Percentiles rank a stretch among this genome's conserved stretches.
phyloP scores from a whole-genome alignment of 2,888 invertebrate species.

The Eupithecia tripunctaria region DNA sequence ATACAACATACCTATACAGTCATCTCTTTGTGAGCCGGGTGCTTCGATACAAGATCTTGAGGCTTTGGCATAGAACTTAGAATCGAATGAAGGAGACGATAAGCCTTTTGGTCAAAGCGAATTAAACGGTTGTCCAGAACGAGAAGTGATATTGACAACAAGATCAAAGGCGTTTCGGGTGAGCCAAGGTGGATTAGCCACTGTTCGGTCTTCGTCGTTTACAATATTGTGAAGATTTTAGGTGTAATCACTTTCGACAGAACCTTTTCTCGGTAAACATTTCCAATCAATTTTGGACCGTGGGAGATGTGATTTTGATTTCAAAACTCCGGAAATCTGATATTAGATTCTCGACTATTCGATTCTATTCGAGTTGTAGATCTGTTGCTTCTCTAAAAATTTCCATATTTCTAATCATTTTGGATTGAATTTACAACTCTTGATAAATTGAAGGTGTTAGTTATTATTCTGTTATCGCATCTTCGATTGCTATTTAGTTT shows the following conservation, averaged over 20 bases:
- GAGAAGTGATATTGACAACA: slow-evolving; percentile 41
- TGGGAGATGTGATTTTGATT: background rate
- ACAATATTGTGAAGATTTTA: slow-evolving; percentile 9
- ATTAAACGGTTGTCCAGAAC: slow-evolving; percentile 39
- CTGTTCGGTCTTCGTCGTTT: slow-evolving; percentile 11
- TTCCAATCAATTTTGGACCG: background rate
- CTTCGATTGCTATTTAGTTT: too few species aligned
- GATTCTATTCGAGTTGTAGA: too few species aligned
- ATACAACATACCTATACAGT: slow-evolving; percentile 20
- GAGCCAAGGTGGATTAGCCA: slow-evolving; percentile 19
- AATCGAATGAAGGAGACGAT: slow-evolving; percentile 6
- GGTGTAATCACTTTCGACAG: slow-evolving; percentile 6
- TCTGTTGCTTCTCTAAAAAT: too few species aligned
- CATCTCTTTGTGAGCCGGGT: slow-evolving; percentile 17
- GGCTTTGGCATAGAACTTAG: slow-evolving; percentile 10
- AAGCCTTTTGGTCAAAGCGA: slow-evolving; percentile 36
- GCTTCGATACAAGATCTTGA: slow-evolving; percentile 18
- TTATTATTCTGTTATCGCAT: too few species aligned
- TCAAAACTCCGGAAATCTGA: background rate
- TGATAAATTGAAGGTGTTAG: too few species aligned
- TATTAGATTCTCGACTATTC: too few species aligned
- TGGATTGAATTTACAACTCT: too few species aligned
- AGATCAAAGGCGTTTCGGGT: slow-evolving; percentile 35
- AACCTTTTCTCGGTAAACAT: background rate
- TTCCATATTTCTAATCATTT: too few species aligned